Conservation (phyloP, 2,797 vertebrate genomes). For the Urocyon cinereoargenteus region DNA sequence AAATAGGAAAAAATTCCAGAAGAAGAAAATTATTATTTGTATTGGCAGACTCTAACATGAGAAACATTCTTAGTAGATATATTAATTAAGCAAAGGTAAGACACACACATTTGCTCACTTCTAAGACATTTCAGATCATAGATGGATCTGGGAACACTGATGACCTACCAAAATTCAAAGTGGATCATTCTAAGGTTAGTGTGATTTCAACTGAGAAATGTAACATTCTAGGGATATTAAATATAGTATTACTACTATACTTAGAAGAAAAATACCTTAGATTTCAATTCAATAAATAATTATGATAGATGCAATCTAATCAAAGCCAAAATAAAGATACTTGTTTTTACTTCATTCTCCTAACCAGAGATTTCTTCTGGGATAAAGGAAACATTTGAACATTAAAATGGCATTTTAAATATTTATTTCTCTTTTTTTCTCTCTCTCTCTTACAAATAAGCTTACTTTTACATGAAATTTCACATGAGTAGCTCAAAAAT, state of each 20-base stretch:
- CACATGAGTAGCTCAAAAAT: not conserved
- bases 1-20: slow-evolving; percentile 35
- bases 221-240: slow-evolving; percentile 35
- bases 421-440: not conserved
- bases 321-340: slow-evolving; percentile 13
- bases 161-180: slow-evolving; percentile 11
- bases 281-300: slow-evolving; percentile 9
- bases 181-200: slow-evolving; percentile 5
- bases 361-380: slow-evolving; percentile 36
- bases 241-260: not conserved
- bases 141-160: not conserved
- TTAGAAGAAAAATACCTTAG: not conserved
- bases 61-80: slow-evolving; percentile 6
- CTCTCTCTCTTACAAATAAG: not conserved
- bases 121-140: slow-evolving; percentile 22
- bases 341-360: slow-evolving; percentile 36
- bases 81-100: slow-evolving; percentile 14
- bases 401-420: slow-evolving; percentile 33
- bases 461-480: slow-evolving; percentile 16
- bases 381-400: not conserved
- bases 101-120: slow-evolving; percentile 38
- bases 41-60: slow-evolving; percentile 34
- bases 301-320: not conserved
- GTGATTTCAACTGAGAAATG: slow-evolving; percentile 34
- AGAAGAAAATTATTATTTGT: slow-evolving; percentile 13